Percentiles rank a stretch among this genome's conserved stretches.
Evolutionary conservation across 1,140 invertebrate species (phyloP).

Genomic region (Macrobrachium nipponense): DNA sequence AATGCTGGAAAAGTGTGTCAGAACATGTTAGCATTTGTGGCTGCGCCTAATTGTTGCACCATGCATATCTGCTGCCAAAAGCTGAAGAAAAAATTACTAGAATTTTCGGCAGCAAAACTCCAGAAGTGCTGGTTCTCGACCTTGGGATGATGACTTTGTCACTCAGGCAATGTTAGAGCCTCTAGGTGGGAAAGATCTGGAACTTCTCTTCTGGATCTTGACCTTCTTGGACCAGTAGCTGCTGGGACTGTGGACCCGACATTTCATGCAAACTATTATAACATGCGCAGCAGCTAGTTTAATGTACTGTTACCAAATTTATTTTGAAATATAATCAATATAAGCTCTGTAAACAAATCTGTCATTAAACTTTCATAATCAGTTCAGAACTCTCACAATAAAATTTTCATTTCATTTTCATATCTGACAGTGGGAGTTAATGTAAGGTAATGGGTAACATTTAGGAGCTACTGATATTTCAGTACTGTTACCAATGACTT

Average conservation of each 20-base stretch:
- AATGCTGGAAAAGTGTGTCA: background rate
- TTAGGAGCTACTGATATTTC: no score
- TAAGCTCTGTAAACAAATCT: no score
- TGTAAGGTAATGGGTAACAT: no score
- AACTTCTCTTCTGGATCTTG: slow-evolving; percentile 52
- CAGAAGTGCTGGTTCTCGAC: background rate
- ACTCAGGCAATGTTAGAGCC: slow-evolving; percentile 29
- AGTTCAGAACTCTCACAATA: no score
- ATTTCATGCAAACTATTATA: slow-evolving; percentile 5
- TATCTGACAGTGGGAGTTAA: no score
- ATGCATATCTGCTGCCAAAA: slow-evolving; percentile 16
- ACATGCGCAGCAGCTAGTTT: no score
- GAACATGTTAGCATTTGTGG: slow-evolving; percentile 8
- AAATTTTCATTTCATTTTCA: no score
- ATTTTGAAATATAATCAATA: no score
- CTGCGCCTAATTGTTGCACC: background rate
- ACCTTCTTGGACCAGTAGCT: slow-evolving; percentile 40
- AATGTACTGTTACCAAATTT: no score
- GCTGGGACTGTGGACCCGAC: slow-evolving; percentile 43
- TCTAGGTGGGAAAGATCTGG: slow-evolving; percentile 43
- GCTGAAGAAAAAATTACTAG: background rate
- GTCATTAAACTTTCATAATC: no score
- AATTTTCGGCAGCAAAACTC: background rate
- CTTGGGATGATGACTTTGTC: background rate
- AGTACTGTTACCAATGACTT: no score